These are phyloP conservation scores for Microcebus griseorufus DNA, from an alignment of 2,113 vertebrate genomes.

Conservation along the genomic window DNA sequence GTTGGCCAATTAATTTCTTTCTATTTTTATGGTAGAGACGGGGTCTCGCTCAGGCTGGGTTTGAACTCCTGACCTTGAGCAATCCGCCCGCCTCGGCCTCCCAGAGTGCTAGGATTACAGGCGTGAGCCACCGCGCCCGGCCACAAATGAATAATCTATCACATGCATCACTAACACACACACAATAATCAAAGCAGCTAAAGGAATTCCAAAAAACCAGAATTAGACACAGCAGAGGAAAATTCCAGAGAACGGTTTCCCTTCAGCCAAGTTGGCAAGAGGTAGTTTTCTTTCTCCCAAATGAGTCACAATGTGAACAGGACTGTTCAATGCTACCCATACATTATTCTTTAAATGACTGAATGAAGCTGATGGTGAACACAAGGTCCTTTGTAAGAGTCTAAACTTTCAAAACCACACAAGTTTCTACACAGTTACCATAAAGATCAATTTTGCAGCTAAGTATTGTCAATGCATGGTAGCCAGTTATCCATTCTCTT, in stretches of 20 bases:
- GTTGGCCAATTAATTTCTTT: no score
- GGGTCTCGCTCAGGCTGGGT: no score
- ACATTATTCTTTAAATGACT: neutral
- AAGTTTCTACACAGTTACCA: neutral
- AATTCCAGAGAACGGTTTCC: neutral
- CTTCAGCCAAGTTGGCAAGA: neutral
- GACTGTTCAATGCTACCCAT: accelerated
- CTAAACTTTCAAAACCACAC: neutral
- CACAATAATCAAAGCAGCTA: neutral
- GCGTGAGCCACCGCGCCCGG: no score
- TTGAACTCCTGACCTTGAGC: no score
- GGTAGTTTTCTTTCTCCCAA: neutral
- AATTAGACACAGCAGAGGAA: neutral
- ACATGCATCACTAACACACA: neutral
- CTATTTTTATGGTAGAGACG: no score
- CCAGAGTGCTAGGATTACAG: no score
- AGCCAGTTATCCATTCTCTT: neutral
- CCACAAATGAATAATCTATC: neutral
- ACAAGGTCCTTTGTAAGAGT: neutral
- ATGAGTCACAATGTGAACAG: neutral
- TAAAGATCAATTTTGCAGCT: neutral
- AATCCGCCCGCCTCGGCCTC: no score
- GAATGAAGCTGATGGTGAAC: neutral
- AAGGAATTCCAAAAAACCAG: neutral
- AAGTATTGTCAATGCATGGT: neutral